Base-by-base conservation (phyloP, 1,140 invertebrate genomes). In the Nautilus pompilius region DNA sequence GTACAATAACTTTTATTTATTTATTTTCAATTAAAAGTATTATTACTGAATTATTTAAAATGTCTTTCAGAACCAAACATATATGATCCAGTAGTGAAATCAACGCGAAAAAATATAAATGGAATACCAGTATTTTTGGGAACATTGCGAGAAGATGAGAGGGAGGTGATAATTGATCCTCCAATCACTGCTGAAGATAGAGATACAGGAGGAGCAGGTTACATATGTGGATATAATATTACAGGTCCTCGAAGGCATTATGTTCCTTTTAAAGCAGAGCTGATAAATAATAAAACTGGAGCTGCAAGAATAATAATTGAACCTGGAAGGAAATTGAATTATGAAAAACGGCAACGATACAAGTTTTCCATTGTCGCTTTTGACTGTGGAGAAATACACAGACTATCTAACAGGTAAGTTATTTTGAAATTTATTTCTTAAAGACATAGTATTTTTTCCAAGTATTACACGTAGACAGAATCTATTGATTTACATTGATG, bases 361-460 rank as follows among this genome's bases (percentile, higher is more conserved):
- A 95, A 94, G 84, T 97, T 98, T 80, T 92, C 95, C 82, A 93
- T 97, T 77, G 90, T 92, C 30, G 94, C 95, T 26, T 89, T 95
- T 45, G 91, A 92, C 64, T 97, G 95, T 82, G 89, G 80, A 90
- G 90, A 69, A 88, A 88, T 69, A 88, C 90, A 76, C 91, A 92
- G 56, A 88, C 91, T 72, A 29, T 79, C 75, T 48, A 70, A 72
- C 34, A 75, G 65, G 76, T 78, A 66, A 65, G 69, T 66, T 3
- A 26, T 63, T 53, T 53, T 28, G 4, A n/a, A 32, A 10, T 56
- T 66, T 62, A 10, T 65, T 51, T 29, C n/a, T n/a, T n/a, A n/a
- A n/a, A n/a, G n/a, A n/a, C n/a, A n/a, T n/a, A n/a, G n/a, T n/a
- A n/a, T n/a, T n/a, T n/a, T n/a, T n/a, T n/a, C n/a, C n/a, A n/a